Evolutionary conservation across 2,888 invertebrate genomes (phyloP).

Genomic region (Andricus curvator): DNA sequence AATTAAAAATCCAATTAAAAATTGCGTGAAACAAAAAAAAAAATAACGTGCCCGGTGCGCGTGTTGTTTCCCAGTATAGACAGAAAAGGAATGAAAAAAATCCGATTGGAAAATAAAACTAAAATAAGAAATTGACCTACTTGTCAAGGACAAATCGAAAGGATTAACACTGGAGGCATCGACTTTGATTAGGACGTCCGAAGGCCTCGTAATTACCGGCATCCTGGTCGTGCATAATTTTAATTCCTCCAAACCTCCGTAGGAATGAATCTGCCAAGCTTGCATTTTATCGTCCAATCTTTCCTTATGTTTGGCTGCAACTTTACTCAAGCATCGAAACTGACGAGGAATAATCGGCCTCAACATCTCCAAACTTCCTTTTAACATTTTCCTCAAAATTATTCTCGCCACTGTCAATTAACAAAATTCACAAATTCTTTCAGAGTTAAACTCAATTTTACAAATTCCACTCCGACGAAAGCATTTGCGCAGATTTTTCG

Average conservation of each 20-base stretch:
- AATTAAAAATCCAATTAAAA: no score
- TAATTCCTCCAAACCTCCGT: constrained; percentile 85
- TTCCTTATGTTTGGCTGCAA: constrained; percentile 62
- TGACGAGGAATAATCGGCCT: constrained; percentile 1
- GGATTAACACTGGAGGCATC: constrained; percentile 94
- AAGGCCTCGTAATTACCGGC: constrained; percentile 85
- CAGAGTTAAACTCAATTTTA: neutral
- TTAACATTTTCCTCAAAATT: constrained; percentile 4
- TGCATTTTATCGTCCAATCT: constrained; percentile 79
- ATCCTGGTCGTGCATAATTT: constrained; percentile 83
- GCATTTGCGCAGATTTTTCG: no score
- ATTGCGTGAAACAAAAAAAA: no score
- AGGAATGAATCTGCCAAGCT: constrained; percentile 91
- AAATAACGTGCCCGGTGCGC: no score
- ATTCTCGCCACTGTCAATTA: neutral
- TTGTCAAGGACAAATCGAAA: constrained; percentile 91
- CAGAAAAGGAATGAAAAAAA: neutral
- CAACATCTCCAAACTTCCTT: constrained; percentile 5
- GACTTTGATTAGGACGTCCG: constrained; percentile 90
- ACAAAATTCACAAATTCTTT: neutral
- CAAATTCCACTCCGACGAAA: neutral
- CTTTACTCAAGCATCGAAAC: constrained; percentile 40
- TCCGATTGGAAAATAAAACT: neutral
- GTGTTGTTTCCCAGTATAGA: no score
- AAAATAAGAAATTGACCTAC: constrained; percentile 76